phyloP scores from a whole-genome alignment of 2,888 invertebrate genomes.

The Adelphocoris suturalis region DNA sequence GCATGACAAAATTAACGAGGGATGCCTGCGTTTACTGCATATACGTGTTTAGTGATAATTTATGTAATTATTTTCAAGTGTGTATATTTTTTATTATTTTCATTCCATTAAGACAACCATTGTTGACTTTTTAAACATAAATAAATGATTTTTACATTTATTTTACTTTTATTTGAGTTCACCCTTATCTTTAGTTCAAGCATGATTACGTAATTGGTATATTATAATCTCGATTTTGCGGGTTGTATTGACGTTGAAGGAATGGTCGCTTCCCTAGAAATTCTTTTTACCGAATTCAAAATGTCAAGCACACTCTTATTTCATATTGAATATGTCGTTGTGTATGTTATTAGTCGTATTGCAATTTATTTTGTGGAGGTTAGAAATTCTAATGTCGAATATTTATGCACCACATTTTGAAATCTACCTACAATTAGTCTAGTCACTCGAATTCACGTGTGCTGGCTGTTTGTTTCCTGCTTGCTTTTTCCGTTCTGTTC shows the following conservation, averaged over 20 bases:
- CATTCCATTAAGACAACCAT: constrained; percentile 4
- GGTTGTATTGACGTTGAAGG: neutral
- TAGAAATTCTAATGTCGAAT: neutral
- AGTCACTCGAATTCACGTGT: neutral
- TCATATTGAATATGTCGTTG: too few relatives aligned
- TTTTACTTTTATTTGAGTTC: constrained; percentile 40
- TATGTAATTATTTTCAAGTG: constrained; percentile 25
- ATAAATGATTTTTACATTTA: constrained; percentile 41
- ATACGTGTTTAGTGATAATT: constrained; percentile 45
- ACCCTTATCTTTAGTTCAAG: constrained; percentile 16
- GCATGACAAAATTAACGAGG: constrained; percentile 69
- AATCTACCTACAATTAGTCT: neutral
- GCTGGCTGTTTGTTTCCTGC: neutral
- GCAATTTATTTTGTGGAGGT: neutral
- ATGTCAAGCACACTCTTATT: too few relatives aligned
- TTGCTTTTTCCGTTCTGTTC: neutral
- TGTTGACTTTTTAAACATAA: constrained; percentile 33
- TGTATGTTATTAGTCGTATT: neutral
- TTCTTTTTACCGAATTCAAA: neutral
- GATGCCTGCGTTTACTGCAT: constrained; percentile 68
- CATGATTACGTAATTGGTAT: constrained; percentile 30
- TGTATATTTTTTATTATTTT: constrained; percentile 43
- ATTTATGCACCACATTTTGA: constrained; percentile 47
- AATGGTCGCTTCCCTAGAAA: neutral
- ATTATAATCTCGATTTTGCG: neutral